These are phyloP conservation scores for Barypeithes pellucidus DNA, from an alignment of 2,888 invertebrate genomes.

Conservation along the genomic window DNA sequence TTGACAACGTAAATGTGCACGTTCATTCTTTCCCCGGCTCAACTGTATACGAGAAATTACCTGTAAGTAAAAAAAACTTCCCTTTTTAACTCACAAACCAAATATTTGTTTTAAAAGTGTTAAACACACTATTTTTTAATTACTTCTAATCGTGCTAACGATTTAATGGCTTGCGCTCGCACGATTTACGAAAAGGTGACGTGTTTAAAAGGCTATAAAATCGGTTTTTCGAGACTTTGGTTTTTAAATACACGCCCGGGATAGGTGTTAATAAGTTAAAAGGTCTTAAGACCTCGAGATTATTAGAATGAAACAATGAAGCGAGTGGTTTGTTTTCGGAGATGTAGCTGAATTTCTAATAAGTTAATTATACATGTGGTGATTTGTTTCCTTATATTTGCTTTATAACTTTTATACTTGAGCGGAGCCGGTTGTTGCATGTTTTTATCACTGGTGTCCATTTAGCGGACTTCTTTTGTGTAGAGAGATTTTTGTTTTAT, in stretches of 20 bases:
- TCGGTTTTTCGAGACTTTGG: slow-evolving; percentile 1
- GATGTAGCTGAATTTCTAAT: neutral
- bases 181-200: neutral
- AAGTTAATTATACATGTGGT: slow-evolving; percentile 7
- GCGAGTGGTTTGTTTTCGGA: neutral
- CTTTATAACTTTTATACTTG: too few relatives aligned
- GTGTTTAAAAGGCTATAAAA: slow-evolving; percentile 7
- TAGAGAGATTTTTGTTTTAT: too few relatives aligned
- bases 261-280: slow-evolving; percentile 17
- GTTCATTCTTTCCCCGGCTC: too few relatives aligned
- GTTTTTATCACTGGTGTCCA: too few relatives aligned
- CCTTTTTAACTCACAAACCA: neutral
- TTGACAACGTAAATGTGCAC: too few relatives aligned
- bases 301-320: slow-evolving; percentile 1
- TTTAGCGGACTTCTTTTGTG: too few relatives aligned
- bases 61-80: neutral
- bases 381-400: too few relatives aligned
- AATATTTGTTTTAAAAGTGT: slow-evolving; percentile 17
- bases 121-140: slow-evolving; percentile 3
- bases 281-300: neutral
- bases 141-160: neutral
- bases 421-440: too few relatives aligned
- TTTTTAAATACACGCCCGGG: neutral
- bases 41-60: neutral
- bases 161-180: slow-evolving; percentile 2